Evolutionary conservation across 37 sponge, comb jelly and placozoan species (phyloP), one percentile per base, ranked within the genome.

Genomic region (Crambe crambe): DNA sequence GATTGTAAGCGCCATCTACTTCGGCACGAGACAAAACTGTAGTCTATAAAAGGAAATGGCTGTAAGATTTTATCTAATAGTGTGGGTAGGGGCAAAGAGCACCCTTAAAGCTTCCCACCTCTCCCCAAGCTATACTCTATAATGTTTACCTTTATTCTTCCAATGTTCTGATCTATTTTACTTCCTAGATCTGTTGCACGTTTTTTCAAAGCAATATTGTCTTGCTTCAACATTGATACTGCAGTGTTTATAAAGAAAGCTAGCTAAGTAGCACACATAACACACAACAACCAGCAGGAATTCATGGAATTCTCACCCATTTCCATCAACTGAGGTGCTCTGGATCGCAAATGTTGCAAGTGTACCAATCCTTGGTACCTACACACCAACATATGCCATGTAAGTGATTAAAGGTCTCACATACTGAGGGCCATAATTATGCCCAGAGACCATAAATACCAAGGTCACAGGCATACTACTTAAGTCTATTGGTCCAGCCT

Each of bases 211-310:
- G 29, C 42, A 0, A 70, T 73, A 57, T 79, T 80, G 32, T 95
- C 88, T 47, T 86, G 70, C 86, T 95, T 91, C 62, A 94, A 78
- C 23, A 68, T 47, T 47, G 70, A 58, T 20, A 78, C 92, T 86
- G 73, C 68, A 42, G 26, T n/a, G n/a, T n/a, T n/a, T n/a, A n/a
- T n/a, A n/a, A n/a, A n/a, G n/a, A n/a, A n/a, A n/a, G n/a, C n/a
- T n/a, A n/a, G n/a, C n/a, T n/a, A n/a, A n/a, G n/a, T n/a, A n/a
- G n/a, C n/a, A n/a, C n/a, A n/a, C n/a, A n/a, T n/a, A n/a, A n/a
- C n/a, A n/a, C n/a, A n/a, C n/a, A n/a, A n/a, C n/a, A n/a, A n/a
- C n/a, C n/a, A n/a, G n/a, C n/a, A n/a, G n/a, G n/a, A n/a, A n/a
- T 47, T 47, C 51, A 47, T 47, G 51, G 10, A n/a, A 47, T 23